These are phyloP conservation scores for Melanotaenia trifasciata DNA, from an alignment of 2,797 vertebrate genomes.

Conservation along the genomic window DNA sequence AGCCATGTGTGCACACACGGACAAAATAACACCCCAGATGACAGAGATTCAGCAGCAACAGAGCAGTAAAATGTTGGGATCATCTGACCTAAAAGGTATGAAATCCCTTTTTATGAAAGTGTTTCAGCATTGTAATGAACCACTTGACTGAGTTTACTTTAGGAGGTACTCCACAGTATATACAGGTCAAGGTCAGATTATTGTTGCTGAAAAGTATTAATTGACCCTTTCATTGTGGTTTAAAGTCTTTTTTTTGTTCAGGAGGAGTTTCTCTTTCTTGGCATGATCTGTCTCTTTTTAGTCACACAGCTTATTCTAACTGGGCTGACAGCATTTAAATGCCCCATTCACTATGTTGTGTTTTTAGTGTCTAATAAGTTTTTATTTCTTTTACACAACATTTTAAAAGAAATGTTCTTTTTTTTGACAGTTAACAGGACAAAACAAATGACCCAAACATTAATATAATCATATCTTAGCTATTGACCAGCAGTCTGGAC, in stretches of 20 bases:
- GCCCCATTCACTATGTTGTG: not conserved
- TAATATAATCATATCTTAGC: too few relatives aligned
- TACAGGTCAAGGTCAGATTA: not conserved
- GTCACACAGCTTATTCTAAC: not conserved
- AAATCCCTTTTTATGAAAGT: not conserved
- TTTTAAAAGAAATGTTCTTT: too few relatives aligned
- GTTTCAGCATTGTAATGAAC: not conserved
- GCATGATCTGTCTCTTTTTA: too few relatives aligned
- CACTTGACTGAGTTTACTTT: not conserved
- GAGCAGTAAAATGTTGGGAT: slow-evolving; percentile 33
- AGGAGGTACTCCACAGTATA: not conserved
- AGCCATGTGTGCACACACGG: slow-evolving; percentile 49
- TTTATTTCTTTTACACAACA: too few relatives aligned
- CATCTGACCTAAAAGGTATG: slow-evolving; percentile 63
- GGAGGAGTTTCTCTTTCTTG: not conserved
- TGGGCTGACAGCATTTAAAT: not conserved
- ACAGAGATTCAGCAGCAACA: slow-evolving; percentile 71
- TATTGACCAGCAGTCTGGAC: too few relatives aligned
- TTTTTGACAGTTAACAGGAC: too few relatives aligned
- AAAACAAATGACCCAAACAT: too few relatives aligned
- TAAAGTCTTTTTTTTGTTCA: not conserved
- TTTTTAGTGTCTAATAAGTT: not conserved
- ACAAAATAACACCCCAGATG: slow-evolving; percentile 48
- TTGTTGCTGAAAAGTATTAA: not conserved
- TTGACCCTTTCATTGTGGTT: not conserved